phyloP scores from a whole-genome alignment of 1,140 invertebrate species.

The Trachelipus rathkii region DNA sequence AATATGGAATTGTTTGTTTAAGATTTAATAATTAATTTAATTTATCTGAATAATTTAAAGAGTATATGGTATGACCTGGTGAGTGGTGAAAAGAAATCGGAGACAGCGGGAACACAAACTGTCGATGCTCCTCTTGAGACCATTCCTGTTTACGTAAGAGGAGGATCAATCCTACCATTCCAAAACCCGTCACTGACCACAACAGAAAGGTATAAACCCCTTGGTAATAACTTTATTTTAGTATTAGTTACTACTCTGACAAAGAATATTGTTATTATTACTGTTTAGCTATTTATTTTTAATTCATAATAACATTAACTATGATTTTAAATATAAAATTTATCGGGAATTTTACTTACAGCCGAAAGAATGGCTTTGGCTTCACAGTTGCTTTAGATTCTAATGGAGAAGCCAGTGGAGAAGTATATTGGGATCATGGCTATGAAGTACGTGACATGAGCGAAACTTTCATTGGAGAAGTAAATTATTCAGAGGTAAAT shows the following conservation, averaged over 20 bases:
- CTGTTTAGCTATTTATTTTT: no score
- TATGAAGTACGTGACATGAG: conserved; percentile 33
- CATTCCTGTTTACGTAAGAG: conserved; percentile 30
- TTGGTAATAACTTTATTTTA: no score
- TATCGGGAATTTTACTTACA: neutral
- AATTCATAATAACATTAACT: no score
- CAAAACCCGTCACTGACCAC: conserved; percentile 27
- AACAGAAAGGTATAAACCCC: conserved; percentile 16
- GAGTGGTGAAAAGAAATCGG: neutral
- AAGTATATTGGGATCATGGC: conserved; percentile 46
- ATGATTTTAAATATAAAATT: no score
- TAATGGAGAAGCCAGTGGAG: conserved; percentile 27
- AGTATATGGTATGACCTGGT: conserved; percentile 40
- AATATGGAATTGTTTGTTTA: no score
- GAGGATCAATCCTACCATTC: conserved; percentile 26
- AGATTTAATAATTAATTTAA: no score
- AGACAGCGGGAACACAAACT: neutral
- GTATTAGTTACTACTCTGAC: no score
- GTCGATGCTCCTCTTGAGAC: conserved; percentile 29
- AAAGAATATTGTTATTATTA: no score
- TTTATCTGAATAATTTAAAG: neutral
- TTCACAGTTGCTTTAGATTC: conserved; percentile 34
- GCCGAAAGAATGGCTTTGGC: conserved; percentile 38
- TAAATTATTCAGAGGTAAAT: conserved; percentile 20
- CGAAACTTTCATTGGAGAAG: conserved; percentile 19